A percentile compares a stretch with the other conserved stretches of the same genome.
phyloP scores from a whole-genome alignment of 2,113 vertebrate genomes.

The Tiliqua scincoides region DNA sequence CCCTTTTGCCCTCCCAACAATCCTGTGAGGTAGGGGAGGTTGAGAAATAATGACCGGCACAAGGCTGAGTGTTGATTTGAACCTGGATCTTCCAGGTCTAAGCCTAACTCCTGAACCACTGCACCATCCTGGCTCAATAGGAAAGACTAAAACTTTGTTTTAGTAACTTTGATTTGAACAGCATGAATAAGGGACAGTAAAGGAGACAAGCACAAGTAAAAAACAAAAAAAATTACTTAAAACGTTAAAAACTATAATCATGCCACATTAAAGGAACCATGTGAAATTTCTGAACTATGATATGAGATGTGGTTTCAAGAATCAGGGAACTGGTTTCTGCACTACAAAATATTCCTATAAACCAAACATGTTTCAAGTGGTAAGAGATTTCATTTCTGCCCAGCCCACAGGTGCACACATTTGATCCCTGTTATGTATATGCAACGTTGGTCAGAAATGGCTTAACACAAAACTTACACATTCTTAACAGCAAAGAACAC shows the following conservation, averaged over 20 bases:
- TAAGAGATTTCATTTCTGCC: conserved; percentile 39
- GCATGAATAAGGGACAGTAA: background rate
- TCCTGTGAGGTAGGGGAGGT: too few relatives aligned
- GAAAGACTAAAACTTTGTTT: background rate
- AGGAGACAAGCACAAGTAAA: background rate
- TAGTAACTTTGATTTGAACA: background rate
- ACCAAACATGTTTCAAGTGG: conserved; percentile 16
- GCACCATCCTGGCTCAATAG: too few relatives aligned
- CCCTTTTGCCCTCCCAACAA: too few relatives aligned
- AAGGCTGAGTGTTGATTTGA: too few relatives aligned
- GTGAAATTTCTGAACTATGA: conserved; percentile 4
- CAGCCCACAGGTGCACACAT: too few relatives aligned
- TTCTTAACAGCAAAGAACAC: background rate
- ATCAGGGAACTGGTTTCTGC: background rate
- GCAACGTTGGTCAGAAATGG: too few relatives aligned
- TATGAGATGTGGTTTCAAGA: fast-evolving
- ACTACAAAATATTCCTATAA: conserved; percentile 21
- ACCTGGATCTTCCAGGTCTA: too few relatives aligned
- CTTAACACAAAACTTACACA: background rate
- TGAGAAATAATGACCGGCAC: too few relatives aligned
- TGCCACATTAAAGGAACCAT: conserved; percentile 4
- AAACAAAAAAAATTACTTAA: conserved; percentile 7
- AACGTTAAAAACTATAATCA: conserved; percentile 4
- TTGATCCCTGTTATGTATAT: too few relatives aligned
- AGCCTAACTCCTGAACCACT: too few relatives aligned